Conservation (phyloP, 2,888 invertebrate genomes). For the Zhengitettix transpicula region DNA sequence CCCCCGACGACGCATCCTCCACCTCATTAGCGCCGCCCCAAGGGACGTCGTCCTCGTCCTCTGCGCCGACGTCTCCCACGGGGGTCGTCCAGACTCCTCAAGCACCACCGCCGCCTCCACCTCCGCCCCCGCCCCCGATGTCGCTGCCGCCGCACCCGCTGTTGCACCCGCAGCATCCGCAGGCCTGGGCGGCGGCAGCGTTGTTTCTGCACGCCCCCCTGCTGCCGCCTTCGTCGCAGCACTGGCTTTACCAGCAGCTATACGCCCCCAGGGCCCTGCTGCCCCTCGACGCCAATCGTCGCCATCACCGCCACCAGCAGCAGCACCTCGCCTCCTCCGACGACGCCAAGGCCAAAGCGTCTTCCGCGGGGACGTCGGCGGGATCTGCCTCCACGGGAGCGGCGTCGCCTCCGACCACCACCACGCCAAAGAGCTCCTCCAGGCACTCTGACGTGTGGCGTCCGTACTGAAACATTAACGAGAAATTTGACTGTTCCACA, state of each 20-base stretch:
- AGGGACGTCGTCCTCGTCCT: constrained; percentile 21
- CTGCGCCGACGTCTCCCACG: constrained; percentile 16
- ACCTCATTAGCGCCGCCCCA: constrained; percentile 13
- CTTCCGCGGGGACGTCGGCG: not conserved
- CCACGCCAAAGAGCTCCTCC: not conserved
- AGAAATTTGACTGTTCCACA: not conserved
- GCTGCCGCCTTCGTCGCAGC: constrained; percentile 55
- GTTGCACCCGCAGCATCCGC: constrained; percentile 17
- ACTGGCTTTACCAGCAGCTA: constrained; percentile 62
- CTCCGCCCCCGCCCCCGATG: constrained; percentile 35
- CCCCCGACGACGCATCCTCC: constrained; percentile 9
- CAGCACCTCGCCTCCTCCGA: constrained; percentile 15
- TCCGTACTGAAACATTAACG: not conserved
- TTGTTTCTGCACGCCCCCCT: constrained; percentile 53
- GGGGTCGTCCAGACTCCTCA: constrained; percentile 10
- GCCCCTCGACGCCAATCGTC: not conserved
- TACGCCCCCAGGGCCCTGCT: constrained; percentile 25
- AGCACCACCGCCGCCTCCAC: constrained; percentile 29
- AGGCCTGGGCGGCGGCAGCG: constrained; percentile 53
- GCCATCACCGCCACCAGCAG: not conserved
- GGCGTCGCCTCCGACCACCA: not conserved
- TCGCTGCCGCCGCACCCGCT: constrained; percentile 14
- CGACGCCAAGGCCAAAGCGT: not conserved
- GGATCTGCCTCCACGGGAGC: not conserved
- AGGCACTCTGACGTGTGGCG: not conserved